A percentile compares a stretch with the other conserved stretches of the same genome.
Evolutionary conservation across 30 jellyfish, hydroid and myxozoan species (phyloP).

Genomic region (Catostylus mosaicus): DNA sequence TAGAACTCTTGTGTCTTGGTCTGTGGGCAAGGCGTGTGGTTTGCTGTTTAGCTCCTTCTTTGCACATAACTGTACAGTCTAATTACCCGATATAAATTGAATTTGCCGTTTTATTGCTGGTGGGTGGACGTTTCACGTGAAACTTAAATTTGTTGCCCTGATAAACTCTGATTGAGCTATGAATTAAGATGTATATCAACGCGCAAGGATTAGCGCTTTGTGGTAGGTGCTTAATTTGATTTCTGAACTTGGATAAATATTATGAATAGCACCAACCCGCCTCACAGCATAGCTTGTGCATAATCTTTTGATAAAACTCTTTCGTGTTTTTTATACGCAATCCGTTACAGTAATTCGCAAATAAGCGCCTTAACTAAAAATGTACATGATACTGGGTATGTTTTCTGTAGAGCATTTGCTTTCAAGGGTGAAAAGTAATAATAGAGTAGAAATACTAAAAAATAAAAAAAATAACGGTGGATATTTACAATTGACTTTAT

Average conservation of each 20-base stretch:
- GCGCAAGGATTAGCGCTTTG: slow-evolving; percentile 32
- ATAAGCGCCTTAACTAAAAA: not conserved
- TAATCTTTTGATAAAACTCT: not conserved
- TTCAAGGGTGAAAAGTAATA: no score
- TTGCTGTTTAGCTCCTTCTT: slow-evolving; percentile 21
- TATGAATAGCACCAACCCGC: not conserved
- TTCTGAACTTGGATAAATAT: slow-evolving; percentile 10
- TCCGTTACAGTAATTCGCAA: not conserved
- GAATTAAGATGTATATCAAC: slow-evolving; percentile 47
- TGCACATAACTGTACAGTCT: slow-evolving; percentile 10
- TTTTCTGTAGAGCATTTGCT: no score
- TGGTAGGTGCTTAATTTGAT: slow-evolving; percentile 43
- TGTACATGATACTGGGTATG: no score
- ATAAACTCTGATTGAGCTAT: slow-evolving; percentile 36
- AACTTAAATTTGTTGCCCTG: slow-evolving; percentile 38
- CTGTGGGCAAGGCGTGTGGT: slow-evolving; percentile 52
- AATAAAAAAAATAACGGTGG: no score
- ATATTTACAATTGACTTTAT: no score
- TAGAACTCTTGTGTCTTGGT: slow-evolving; percentile 25
- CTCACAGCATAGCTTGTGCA: not conserved
- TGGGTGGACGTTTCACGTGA: slow-evolving; percentile 17
- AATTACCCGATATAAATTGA: slow-evolving; percentile 38
- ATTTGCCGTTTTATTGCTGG: slow-evolving; percentile 30
- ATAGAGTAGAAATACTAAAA: no score
- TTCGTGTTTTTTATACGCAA: not conserved